A percentile compares a stretch with the other conserved stretches of the same genome.
phyloP scores from a whole-genome alignment of 2,888 invertebrate species.

The Cephus sareptanus region DNA sequence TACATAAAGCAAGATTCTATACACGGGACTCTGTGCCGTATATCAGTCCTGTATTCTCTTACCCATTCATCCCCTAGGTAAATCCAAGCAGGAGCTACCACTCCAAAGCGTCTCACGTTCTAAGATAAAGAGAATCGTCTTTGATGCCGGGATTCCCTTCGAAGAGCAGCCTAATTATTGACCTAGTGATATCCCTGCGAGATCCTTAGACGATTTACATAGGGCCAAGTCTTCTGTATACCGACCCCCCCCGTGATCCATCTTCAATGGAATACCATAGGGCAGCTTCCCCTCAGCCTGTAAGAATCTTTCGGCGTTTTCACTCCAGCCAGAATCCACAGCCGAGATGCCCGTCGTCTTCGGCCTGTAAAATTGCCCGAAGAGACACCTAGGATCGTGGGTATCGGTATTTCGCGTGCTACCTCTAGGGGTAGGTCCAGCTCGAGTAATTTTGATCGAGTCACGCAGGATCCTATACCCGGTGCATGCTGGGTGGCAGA shows the following conservation, averaged over 20 bases:
- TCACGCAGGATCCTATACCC: background rate
- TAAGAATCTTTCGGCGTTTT: background rate
- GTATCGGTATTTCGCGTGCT: background rate
- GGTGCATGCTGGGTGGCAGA: background rate
- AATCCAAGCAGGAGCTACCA: background rate
- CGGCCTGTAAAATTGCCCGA: background rate
- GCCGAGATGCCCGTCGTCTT: background rate
- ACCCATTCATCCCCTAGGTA: background rate
- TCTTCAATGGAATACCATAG: background rate
- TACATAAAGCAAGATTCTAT: background rate
- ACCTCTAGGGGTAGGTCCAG: background rate
- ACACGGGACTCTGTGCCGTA: background rate
- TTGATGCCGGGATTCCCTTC: background rate
- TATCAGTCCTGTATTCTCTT: background rate
- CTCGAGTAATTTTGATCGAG: background rate
- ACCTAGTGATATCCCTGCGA: constrained; percentile 33
- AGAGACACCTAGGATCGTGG: background rate
- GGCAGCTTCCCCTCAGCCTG: background rate
- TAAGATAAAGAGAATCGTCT: background rate
- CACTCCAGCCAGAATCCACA: background rate
- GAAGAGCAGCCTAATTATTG: constrained; percentile 56
- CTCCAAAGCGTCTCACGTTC: background rate
- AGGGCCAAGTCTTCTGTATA: background rate
- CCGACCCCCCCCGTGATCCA: background rate
- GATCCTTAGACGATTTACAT: background rate